These are phyloP conservation scores for Chromoteleia sp. DNA, from an alignment of 2,888 invertebrate genomes.

Conservation along the genomic window DNA sequence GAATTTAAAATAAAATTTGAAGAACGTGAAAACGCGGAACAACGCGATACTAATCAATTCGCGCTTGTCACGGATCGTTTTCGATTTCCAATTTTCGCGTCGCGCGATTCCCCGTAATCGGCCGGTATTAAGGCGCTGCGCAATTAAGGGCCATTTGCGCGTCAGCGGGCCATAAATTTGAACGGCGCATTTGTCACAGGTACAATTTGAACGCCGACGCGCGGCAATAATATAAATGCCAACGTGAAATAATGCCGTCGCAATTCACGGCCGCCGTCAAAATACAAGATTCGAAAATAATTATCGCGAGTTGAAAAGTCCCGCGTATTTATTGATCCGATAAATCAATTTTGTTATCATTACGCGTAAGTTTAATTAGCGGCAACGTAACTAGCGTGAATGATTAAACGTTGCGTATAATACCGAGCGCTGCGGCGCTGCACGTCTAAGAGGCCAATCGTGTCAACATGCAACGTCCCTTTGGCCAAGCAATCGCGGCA, in stretches of 20 bases:
- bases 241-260: constrained; percentile 53
- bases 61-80: constrained; percentile 29
- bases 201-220: constrained; percentile 13
- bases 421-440: constrained; percentile 40
- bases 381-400: constrained; percentile 63
- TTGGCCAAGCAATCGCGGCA: constrained; percentile 54
- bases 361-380: constrained; percentile 66
- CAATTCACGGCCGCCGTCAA: constrained; percentile 65
- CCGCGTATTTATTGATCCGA: constrained; percentile 64
- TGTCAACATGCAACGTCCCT: constrained; percentile 68
- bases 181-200: constrained; percentile 54
- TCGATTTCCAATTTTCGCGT: constrained; percentile 31
- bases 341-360: constrained; percentile 69
- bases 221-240: constrained; percentile 47
- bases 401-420: constrained; percentile 65
- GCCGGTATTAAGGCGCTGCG: constrained; percentile 1
- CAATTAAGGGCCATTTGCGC: constrained; percentile 17
- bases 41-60: constrained; percentile 49
- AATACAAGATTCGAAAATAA: constrained; percentile 62
- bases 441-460: constrained; percentile 54
- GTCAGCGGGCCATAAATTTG: constrained; percentile 40
- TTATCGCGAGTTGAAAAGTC: constrained; percentile 58
- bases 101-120: constrained; percentile 28
- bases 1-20: constrained; percentile 8
- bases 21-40: too few relatives aligned